Base-by-base conservation (phyloP, 2,797 vertebrate species). In the Cirrhinus molitorella region DNA sequence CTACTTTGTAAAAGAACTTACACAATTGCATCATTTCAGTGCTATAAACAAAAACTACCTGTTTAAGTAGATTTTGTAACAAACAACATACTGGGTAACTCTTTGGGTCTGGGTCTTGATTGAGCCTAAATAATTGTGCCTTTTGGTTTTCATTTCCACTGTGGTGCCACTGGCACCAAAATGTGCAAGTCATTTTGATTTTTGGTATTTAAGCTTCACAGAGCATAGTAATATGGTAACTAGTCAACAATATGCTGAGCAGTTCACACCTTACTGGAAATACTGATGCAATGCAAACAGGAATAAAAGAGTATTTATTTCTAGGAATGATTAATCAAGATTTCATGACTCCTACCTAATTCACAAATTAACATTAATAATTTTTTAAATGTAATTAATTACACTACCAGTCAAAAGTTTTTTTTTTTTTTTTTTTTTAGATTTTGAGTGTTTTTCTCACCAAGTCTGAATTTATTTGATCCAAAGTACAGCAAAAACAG, bases 191-290 rank as follows among this genome's bases (percentile, higher is more conserved):
- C 8, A 40, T 55, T 57, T 5, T 75, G 51, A 57, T 53, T n/a
- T 57, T 57, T 31, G 70, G 16, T 8, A 71, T 71, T 74, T 74
- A 74, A 37, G 19, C 21, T 53, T 74, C 21, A 31, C 25, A 19
- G 43, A 34, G 3, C 19, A 16, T 23, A 28, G 10, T 51, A 34
- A 34, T 67, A 19, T 25, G 21, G 51, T 11, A 5, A 79, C 23
- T 10, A 78, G 7, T 66, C 40, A 49, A 40, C 8, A 53, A 23
- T 1, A 66, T 34, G 19, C 57, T 23, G 13, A 66, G 63, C 63
- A 37, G 71, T 5, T 34, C 70, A 53, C 13, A 31, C 17, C 16
- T 73, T 59, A 28, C 14, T 8, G 11, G 0, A 79, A 67, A 51
- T 23, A 11, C 14, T 49, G 12, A 31, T 4, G 1, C 17, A 59